Base-by-base conservation (phyloP, 2,113 vertebrate genomes). In the Tyrannus savana region DNA sequence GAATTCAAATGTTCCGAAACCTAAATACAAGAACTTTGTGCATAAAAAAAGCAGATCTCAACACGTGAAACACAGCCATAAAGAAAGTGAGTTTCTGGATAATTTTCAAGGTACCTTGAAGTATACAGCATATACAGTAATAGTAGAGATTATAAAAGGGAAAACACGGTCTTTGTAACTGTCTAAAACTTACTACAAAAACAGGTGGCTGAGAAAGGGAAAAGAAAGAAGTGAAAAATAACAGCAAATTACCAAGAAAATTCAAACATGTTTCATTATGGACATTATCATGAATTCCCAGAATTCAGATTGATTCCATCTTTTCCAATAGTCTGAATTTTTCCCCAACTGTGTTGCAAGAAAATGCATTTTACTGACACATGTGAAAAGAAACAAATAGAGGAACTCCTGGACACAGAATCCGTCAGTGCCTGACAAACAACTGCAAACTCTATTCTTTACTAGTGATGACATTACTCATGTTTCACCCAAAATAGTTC, bases 401-500 rank as follows among this genome's bases (percentile, higher is more conserved):
- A 4, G 9, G 9, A 93, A 75, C 49, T 68, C 39, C 39, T 28
- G 17, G 42, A 79, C 44, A 87, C 47, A 79, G 73, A 83, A 88
- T 1, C 31, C 67, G 41, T 12, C 49, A 62, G 16, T 49, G 55
- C 35, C 42, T 63, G 21, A 95, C 33, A 58, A 87, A 50, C 30
- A 92, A 89, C 10, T 10, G 6, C 58, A 68, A 85, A 76, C 27
- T 66, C 58, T 59, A 56, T 71, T 66, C 66, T 84, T 55, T 80
- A 53, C 28, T 37, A 76, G 19, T 37, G 37, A 82, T 35, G 35
- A 82, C 19, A 87, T 39, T 72, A 84, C 55, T 68, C 19, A 60
- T 19, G 30, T 88, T 96, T 93, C 77, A 68, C 37, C 37, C 35
- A 46, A 96, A 94, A 75, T 59, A 84, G 23, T 74, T 89, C 42